phyloP scores from a whole-genome alignment of 2,113 vertebrate genomes.

The Malurus alboscapulatus region DNA sequence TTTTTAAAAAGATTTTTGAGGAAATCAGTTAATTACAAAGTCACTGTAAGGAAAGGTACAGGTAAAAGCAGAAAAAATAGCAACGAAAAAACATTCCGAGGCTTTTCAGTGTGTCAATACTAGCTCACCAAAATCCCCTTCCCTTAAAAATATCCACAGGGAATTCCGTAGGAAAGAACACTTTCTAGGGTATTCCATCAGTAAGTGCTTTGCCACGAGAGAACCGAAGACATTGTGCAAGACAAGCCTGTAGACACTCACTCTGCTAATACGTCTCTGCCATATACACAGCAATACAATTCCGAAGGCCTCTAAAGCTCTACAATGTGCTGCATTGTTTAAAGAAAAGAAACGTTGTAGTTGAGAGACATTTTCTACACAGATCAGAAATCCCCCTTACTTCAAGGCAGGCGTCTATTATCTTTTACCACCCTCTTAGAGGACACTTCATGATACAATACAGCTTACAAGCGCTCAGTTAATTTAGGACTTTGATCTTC shows the following conservation, averaged over 20 bases:
- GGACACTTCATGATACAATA: background rate
- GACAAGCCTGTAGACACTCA: background rate
- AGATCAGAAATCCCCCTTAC: background rate
- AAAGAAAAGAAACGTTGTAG: background rate
- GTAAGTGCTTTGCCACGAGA: background rate
- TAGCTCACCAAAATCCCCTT: background rate
- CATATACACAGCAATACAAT: background rate
- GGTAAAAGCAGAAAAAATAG: background rate
- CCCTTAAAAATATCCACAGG: background rate
- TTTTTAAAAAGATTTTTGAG: background rate
- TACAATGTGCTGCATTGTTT: constrained; percentile 52
- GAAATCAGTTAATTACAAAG: background rate
- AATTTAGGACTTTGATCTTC: background rate
- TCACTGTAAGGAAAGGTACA: background rate
- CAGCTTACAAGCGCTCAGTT: background rate
- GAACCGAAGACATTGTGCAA: background rate
- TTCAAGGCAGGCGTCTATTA: background rate
- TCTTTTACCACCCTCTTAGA: background rate
- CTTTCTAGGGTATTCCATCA: background rate
- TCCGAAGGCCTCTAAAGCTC: background rate
- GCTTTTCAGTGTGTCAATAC: background rate
- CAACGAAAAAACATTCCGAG: background rate
- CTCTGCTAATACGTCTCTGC: background rate
- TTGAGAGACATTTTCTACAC: background rate
- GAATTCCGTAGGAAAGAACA: background rate